phyloP scores from a whole-genome alignment of 1,140 invertebrate genomes.

The Pygmarrhopalites habei region DNA sequence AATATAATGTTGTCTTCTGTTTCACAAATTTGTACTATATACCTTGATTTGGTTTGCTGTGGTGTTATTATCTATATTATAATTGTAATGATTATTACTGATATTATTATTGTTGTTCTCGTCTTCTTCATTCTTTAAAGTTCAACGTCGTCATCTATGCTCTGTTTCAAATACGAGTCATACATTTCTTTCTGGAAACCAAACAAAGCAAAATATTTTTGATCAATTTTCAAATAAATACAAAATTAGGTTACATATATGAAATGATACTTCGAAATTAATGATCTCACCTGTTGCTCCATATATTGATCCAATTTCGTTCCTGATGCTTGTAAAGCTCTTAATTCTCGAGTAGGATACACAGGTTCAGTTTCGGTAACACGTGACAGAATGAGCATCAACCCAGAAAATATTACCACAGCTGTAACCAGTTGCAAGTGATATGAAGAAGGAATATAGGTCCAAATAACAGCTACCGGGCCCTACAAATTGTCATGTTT shows the following conservation, averaged over 20 bases:
- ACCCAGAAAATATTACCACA: slow-evolving; percentile 25
- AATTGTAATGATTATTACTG: too few relatives aligned
- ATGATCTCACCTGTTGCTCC: slow-evolving; percentile 1
- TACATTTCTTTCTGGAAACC: slow-evolving; percentile 47
- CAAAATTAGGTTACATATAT: background rate
- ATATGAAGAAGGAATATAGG: slow-evolving; percentile 31
- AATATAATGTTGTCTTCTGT: too few relatives aligned
- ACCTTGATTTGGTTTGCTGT: too few relatives aligned
- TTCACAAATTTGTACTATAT: too few relatives aligned
- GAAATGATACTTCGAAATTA: background rate
- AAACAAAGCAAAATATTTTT: slow-evolving; percentile 21
- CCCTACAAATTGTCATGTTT: too few relatives aligned
- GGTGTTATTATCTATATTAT: too few relatives aligned
- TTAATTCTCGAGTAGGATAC: slow-evolving; percentile 19
- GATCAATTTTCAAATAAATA: background rate
- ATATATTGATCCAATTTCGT: background rate
- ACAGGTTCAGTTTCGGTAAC: slow-evolving; percentile 22
- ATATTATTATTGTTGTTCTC: too few relatives aligned
- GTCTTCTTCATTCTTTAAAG: too few relatives aligned
- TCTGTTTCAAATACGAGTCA: slow-evolving; percentile 48
- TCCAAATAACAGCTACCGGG: slow-evolving; percentile 41
- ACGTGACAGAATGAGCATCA: slow-evolving; percentile 30
- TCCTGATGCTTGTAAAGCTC: background rate
- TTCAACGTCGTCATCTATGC: slow-evolving; percentile 44
- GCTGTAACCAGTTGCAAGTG: slow-evolving; percentile 35